phyloP scores from a whole-genome alignment of 2,113 vertebrate species.

The Brachypodius melanocephalos region DNA sequence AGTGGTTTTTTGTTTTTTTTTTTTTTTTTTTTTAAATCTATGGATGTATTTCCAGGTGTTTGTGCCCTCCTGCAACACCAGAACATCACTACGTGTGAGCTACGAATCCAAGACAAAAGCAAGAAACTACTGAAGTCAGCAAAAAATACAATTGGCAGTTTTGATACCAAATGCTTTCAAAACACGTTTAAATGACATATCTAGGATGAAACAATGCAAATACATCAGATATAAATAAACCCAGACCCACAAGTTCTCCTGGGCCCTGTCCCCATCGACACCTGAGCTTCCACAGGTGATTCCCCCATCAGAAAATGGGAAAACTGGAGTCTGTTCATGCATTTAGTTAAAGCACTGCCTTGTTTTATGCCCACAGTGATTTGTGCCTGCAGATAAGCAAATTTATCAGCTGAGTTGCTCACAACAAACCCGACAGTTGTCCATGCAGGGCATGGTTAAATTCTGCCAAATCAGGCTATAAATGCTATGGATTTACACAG shows the following conservation, averaged over 20 bases:
- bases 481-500: neutral
- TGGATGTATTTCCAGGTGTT: neutral
- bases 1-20: neutral
- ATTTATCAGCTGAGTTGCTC: neutral
- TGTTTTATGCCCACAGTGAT: neutral
- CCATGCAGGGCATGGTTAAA: neutral
- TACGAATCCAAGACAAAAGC: neutral
- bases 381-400: neutral
- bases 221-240: accelerated
- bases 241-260: neutral
- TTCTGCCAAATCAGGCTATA: neutral
- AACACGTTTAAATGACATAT: neutral
- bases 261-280: neutral
- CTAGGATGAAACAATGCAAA: neutral
- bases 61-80: neutral
- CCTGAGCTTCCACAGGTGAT: neutral
- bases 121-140: accelerated
- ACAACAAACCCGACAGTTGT: neutral
- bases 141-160: neutral
- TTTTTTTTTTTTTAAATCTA: neutral
- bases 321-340: neutral
- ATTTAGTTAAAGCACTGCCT: neutral
- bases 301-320: neutral
- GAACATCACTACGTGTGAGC: neutral
- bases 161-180: neutral